phyloP scores from a whole-genome alignment of 2,113 vertebrate species.

The Oncorhynchus mykiss region DNA sequence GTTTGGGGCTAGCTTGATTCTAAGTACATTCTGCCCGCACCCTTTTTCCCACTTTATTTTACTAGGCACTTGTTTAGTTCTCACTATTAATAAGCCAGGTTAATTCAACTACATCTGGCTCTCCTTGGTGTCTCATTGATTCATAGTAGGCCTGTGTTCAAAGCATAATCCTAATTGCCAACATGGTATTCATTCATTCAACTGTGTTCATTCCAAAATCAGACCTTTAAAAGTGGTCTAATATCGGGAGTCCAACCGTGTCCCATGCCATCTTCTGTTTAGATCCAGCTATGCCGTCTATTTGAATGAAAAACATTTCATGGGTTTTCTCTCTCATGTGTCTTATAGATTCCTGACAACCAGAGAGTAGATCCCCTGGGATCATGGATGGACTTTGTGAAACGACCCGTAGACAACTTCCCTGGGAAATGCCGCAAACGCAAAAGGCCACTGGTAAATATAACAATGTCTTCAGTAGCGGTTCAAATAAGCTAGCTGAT shows the following conservation, averaged over 20 bases:
- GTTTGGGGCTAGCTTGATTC: neutral
- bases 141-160: no score
- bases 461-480: neutral
- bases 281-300: neutral
- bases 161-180: no score
- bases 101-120: neutral
- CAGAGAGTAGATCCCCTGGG: slow-evolving; percentile 83
- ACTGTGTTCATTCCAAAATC: no score
- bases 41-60: neutral
- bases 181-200: no score
- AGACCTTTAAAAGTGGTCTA: no score
- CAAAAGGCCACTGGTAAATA: slow-evolving; percentile 82
- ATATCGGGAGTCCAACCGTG: no score
- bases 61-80: neutral
- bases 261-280: neutral
- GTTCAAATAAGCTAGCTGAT: neutral
- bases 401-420: slow-evolving; percentile 79
- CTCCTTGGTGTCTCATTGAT: no score
- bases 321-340: neutral
- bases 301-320: neutral
- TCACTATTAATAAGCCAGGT: neutral
- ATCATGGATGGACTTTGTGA: slow-evolving; percentile 94
- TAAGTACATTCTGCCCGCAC: neutral
- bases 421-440: slow-evolving; percentile 82
- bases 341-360: slow-evolving; percentile 73